These are phyloP conservation scores for Lemur catta DNA, from an alignment of 2,797 vertebrate genomes.

Conservation along the genomic window DNA sequence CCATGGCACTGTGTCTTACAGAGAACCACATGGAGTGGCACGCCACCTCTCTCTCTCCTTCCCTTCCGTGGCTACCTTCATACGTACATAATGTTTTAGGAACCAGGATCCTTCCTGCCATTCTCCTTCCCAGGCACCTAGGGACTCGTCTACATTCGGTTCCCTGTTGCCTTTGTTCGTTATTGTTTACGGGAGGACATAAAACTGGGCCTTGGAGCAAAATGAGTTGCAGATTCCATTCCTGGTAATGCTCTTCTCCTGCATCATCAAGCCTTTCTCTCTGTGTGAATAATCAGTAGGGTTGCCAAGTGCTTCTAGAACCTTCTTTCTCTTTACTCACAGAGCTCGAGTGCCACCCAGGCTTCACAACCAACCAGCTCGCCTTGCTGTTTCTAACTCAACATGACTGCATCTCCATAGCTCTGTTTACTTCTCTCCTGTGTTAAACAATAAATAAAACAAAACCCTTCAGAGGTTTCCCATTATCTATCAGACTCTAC, in stretches of 20 bases:
- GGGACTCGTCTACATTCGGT: neutral
- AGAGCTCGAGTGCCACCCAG: neutral
- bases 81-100: too few species aligned
- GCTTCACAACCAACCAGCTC: neutral
- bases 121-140: neutral
- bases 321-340: neutral
- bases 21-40: neutral
- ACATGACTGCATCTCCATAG: neutral
- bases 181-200: neutral
- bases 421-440: neutral
- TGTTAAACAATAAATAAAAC: neutral
- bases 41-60: neutral
- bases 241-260: neutral
- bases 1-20: neutral
- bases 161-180: neutral
- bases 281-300: neutral
- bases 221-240: neutral
- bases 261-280: neutral
- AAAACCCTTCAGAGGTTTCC: neutral
- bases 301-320: neutral
- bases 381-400: neutral
- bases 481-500: neutral
- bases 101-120: neutral
- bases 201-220: neutral
- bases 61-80: neutral